These are phyloP conservation scores for Apantesis nais DNA, from an alignment of 2,888 invertebrate genomes.

Conservation along the genomic window DNA sequence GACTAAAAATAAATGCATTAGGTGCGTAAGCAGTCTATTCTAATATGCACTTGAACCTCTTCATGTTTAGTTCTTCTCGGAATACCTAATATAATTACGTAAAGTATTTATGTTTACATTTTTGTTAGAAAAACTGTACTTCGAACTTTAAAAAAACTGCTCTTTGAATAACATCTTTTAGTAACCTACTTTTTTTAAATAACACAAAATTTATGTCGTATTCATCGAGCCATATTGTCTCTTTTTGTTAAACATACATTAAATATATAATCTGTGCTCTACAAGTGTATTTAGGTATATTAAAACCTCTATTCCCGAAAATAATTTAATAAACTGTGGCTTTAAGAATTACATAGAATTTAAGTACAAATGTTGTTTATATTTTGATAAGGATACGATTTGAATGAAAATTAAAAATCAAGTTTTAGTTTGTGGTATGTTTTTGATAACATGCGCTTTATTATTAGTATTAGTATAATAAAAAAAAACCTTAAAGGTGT, in stretches of 20 bases:
- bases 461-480: no score
- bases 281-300: no score
- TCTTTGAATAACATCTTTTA: background rate
- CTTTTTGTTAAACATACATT: no score
- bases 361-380: no score
- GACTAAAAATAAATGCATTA: slow-evolving; percentile 17
- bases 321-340: no score
- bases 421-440: background rate
- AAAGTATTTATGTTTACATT: background rate
- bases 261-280: no score
- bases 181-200: background rate
- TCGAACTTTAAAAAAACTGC: background rate
- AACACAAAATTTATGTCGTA: background rate
- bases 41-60: slow-evolving; percentile 23
- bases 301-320: slow-evolving; percentile 14
- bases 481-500: no score
- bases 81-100: slow-evolving; percentile 11
- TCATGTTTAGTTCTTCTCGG: slow-evolving; percentile 8
- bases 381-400: background rate
- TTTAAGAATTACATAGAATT: no score
- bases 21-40: slow-evolving; percentile 17
- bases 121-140: background rate
- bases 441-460: no score
- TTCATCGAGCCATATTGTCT: no score
- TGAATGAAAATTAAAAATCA: background rate